A percentile compares a stretch with the other conserved stretches of the same genome.
These are phyloP conservation scores for Cheilosia impressa DNA, from an alignment of 2,888 invertebrate genomes.

Conservation along the genomic window DNA sequence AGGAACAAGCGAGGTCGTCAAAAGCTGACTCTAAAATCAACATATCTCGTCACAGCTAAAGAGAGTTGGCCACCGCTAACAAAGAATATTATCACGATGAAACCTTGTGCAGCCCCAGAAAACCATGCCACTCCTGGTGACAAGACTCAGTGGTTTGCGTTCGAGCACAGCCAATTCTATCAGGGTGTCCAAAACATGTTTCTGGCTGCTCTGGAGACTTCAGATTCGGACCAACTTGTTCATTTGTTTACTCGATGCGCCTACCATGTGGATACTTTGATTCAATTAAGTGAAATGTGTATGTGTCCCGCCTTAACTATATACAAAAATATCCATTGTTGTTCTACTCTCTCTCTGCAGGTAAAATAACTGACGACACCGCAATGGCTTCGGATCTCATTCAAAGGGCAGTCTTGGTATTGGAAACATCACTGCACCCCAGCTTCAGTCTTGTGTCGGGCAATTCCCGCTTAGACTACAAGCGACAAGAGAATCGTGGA, in stretches of 20 bases:
- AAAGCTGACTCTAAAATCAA: constrained; percentile 86
- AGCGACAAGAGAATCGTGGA: constrained; percentile 91
- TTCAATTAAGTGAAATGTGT: constrained; percentile 92
- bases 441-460: constrained; percentile 90
- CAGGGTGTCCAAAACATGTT: constrained; percentile 90
- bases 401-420: constrained; percentile 90
- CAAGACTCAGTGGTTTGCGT: constrained; percentile 87
- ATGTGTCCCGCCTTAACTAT: constrained; percentile 79
- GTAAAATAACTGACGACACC: constrained; percentile 89
- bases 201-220: constrained; percentile 90
- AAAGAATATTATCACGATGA: constrained; percentile 90
- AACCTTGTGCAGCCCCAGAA: constrained; percentile 84
- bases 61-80: constrained; percentile 89
- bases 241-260: constrained; percentile 90
- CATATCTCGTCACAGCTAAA: constrained; percentile 88
- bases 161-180: constrained; percentile 90
- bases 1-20: constrained; percentile 86
- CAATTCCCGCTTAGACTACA: constrained; percentile 90
- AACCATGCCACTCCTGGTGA: constrained; percentile 77
- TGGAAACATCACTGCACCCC: constrained; percentile 92
- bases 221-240: constrained; percentile 91
- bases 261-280: constrained; percentile 91
- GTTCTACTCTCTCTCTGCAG: constrained; percentile 62
- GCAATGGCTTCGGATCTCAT: constrained; percentile 91
- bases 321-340: background rate